Conservation (phyloP, 2,797 vertebrate species). For the Crenuchus spilurus region DNA sequence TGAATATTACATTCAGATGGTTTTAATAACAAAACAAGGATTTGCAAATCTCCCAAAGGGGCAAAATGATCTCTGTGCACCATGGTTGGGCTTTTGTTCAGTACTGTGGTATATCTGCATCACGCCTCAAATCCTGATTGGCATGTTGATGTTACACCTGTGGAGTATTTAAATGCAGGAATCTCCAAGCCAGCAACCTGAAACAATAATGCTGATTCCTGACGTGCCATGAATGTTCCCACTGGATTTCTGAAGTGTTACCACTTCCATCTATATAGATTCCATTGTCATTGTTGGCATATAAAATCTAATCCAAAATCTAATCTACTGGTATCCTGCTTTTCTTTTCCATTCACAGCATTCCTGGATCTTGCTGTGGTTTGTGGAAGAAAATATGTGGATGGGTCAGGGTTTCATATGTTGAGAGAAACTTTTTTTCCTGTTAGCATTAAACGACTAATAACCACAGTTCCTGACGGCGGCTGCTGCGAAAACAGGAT, state of each 20-base stretch:
- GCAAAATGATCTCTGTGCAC: too few species aligned
- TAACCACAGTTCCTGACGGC: conserved; percentile 62
- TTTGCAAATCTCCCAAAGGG: too few species aligned
- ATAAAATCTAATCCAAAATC: not conserved
- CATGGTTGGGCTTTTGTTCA: too few species aligned
- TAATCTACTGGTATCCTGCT: conserved; percentile 8
- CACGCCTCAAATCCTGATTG: conserved; percentile 77
- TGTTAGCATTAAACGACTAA: conserved; percentile 63
- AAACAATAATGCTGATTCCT: conserved; percentile 74
- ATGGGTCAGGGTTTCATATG: conserved; percentile 29
- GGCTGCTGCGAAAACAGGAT: conserved; percentile 61
- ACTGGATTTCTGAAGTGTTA: conserved; percentile 68
- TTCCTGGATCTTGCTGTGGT: conserved; percentile 24
- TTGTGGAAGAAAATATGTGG: not conserved
- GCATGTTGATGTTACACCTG: conserved; percentile 57
- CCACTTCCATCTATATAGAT: conserved; percentile 65
- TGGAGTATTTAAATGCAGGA: conserved; percentile 46
- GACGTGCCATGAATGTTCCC: conserved; percentile 62
- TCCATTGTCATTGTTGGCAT: conserved; percentile 20
- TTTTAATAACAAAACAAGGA: too few species aligned
- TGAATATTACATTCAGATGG: too few species aligned
- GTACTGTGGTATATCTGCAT: too few species aligned
- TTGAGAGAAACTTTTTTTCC: conserved; percentile 66
- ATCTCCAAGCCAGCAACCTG: conserved; percentile 65
- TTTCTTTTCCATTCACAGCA: not conserved